Conservation (phyloP, 2,797 vertebrate species). For the Gila robusta region DNA sequence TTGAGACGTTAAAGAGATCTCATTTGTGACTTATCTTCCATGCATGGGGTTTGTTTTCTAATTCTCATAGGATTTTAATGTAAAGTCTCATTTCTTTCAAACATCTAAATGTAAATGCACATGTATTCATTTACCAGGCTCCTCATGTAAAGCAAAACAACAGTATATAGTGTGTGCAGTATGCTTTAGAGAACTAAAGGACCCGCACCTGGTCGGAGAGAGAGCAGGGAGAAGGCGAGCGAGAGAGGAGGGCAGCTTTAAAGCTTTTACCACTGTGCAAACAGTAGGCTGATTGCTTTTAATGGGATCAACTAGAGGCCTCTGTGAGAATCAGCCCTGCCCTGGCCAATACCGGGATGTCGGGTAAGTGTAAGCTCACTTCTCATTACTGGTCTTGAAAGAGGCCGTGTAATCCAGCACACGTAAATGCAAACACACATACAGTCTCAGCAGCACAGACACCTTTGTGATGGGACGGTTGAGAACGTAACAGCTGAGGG, state of each 20-base stretch:
- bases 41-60: neutral
- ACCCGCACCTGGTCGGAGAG: conserved; percentile 32
- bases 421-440: conserved; percentile 56
- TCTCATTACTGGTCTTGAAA: conserved; percentile 53
- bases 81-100: neutral
- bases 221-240: conserved; percentile 35
- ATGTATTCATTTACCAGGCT: neutral
- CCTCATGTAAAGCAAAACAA: neutral
- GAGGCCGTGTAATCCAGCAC: conserved; percentile 44
- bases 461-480: conserved; percentile 35
- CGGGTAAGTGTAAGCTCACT: conserved; percentile 51
- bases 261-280: conserved; percentile 62
- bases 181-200: conserved; percentile 14
- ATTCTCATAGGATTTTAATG: neutral
- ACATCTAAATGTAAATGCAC: neutral
- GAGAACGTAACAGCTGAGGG: conserved; percentile 15
- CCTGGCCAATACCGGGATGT: conserved; percentile 49
- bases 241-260: conserved; percentile 46
- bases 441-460: conserved; percentile 25
- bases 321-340: conserved; percentile 51
- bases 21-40: conserved; percentile 2
- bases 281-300: conserved; percentile 75
- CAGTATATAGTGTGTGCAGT: conserved; percentile 13
- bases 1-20: neutral
- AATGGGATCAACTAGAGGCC: conserved; percentile 79